Evolutionary conservation across 2,113 vertebrate species (phyloP).

Genomic region (Riparia riparia): DNA sequence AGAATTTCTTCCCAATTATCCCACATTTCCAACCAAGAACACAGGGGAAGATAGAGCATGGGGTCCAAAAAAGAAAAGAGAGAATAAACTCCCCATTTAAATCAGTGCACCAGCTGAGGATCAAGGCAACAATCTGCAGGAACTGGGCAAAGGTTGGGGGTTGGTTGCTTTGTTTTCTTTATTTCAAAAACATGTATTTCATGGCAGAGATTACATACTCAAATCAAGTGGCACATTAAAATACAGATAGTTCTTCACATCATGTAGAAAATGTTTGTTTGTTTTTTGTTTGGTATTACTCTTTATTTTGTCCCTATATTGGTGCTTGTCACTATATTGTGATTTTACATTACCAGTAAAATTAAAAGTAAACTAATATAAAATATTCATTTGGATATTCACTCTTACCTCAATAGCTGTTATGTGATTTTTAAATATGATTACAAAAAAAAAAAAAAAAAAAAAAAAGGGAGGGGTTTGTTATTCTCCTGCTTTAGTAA

Average conservation of each 20-base stretch:
- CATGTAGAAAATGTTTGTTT: neutral
- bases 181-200: neutral
- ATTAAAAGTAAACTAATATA: neutral
- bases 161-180: neutral
- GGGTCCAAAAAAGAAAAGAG: neutral
- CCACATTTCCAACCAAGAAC: neutral
- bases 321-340: neutral
- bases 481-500: conserved; percentile 62
- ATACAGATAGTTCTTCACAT: neutral
- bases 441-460: neutral
- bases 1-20: neutral
- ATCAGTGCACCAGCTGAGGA: neutral
- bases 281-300: neutral
- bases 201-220: neutral
- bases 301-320: neutral
- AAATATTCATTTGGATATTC: conserved; percentile 24
- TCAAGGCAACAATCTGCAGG: neutral
- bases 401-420: neutral
- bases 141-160: neutral
- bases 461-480: too few species aligned
- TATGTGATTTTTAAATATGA: neutral
- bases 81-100: neutral
- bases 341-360: neutral
- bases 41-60: neutral
- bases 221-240: neutral